A percentile compares a stretch with the other conserved stretches of the same genome.
These are phyloP conservation scores for Saxidomus purpurata DNA, from an alignment of 1,140 invertebrate species.

Conservation along the genomic window DNA sequence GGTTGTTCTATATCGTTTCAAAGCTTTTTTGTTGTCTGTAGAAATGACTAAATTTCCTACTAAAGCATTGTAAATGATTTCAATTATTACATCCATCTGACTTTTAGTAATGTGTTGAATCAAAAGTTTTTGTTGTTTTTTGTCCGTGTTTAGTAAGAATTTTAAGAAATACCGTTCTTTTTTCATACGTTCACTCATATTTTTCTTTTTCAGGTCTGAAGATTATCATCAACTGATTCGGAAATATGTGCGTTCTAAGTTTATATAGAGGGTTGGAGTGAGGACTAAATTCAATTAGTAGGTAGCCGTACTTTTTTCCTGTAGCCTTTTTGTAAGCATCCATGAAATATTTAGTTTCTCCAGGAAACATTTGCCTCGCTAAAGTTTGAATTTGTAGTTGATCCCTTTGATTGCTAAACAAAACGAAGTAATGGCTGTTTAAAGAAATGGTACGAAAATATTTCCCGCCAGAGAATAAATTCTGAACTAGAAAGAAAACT, in stretches of 20 bases:
- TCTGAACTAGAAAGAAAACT: conserved; percentile 38
- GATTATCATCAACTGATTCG: conserved; percentile 17
- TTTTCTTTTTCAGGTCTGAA: conserved; percentile 46
- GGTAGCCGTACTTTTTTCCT: conserved; percentile 56
- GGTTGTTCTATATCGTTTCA: conserved; percentile 49
- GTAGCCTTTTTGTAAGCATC: conserved; percentile 64
- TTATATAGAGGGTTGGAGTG: conserved; percentile 30
- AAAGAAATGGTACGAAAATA: conserved; percentile 45
- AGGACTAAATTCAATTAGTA: conserved; percentile 66
- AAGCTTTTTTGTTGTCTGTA: conserved; percentile 32
- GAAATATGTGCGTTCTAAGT: conserved; percentile 47
- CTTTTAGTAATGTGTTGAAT: conserved; percentile 9
- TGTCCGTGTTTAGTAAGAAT: conserved; percentile 41
- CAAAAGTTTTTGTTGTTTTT: conserved; percentile 60
- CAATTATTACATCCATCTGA: conserved; percentile 56
- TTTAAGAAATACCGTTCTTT: conserved; percentile 50
- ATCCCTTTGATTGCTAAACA: conserved; percentile 69
- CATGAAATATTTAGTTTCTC: conserved; percentile 65
- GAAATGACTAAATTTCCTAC: conserved; percentile 49
- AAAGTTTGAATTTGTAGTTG: conserved; percentile 66
- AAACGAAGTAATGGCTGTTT: conserved; percentile 57
- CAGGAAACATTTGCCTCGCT: conserved; percentile 68
- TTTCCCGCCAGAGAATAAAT: conserved; percentile 55
- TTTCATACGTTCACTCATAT: conserved; percentile 44
- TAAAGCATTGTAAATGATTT: too few species aligned